Base-by-base conservation (phyloP, 2,113 vertebrate genomes). In the Ictalurus furcatus region DNA sequence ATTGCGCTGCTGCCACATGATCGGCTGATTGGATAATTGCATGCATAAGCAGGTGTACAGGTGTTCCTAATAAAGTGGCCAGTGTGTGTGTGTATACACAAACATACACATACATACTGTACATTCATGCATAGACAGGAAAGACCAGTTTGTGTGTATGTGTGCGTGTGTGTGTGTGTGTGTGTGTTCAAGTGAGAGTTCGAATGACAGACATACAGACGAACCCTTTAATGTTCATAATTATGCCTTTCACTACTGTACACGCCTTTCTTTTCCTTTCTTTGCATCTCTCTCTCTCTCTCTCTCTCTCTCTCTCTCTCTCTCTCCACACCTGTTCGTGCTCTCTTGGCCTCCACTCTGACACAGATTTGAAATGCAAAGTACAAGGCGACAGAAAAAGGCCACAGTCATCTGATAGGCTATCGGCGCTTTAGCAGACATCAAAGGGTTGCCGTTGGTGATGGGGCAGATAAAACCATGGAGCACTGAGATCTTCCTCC, bases 341-440 rank as follows among this genome's bases (percentile, higher is more conserved):
- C 48, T 79, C 44, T 83, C 48, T 82, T 67, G 23, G 23, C 91
- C 87, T 79, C 65, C 78, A 67, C 88, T 37, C 86, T 90, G 92
- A 91, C 89, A 92, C 89, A 91, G 88, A 94, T 94, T 94, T 94
- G 91, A 94, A 94, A 94, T 92, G 93, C 94, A 93, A 93, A 94
- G 85, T 90, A 86, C 89, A 91, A 89, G 91, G 91, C 92, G 92
- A 93, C 84, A 92, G 91, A 93, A 93, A 90, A 89, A 92, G 91
- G 92, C 90, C 91, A 81, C 84, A 65, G 92, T 92, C 92, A 94
- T 93, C 93, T 93, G 94, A 96, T 94, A 94, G 63, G 44, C 88
- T 93, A 93, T 91, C 91, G 63, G 92, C 91, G 37, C 90, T 92
- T 92, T 91, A 92, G 93, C 85, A 91, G 83, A 91, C 93, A 94